Base-by-base conservation (phyloP, 1,140 invertebrate species). In the Chironomus tepperi region DNA sequence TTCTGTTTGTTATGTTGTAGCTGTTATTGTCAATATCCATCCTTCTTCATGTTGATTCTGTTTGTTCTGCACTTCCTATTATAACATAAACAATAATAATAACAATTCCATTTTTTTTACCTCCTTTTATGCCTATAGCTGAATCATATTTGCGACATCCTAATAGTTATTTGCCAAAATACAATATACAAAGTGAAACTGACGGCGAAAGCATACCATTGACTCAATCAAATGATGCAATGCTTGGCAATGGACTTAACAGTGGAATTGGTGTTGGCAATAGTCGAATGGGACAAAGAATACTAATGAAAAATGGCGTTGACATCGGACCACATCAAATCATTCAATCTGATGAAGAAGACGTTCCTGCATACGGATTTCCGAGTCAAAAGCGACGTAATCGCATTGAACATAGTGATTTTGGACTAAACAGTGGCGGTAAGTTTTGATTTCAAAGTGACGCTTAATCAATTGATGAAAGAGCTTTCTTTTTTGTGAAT, bases 121-220 rank as follows among this genome's bases (percentile, higher is more conserved):
- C 24, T 34, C 5, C 2, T 34, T 34, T 34, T 34, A 5, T 34
- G 24, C 24, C 24, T 76, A 74, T 79, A 87, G 86, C 89, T 75
- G 88, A 88, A 77, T 89, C 89, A 80, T 93, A 93, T 81, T 84
- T 92, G 77, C 86, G 91, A 76, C 91, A 95, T 85, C 92, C 91
- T 70, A 92, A 95, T 83, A 89, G 91, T 74, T 96, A 95, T 83
- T 85, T 95, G 78, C 93, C 93, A 57, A 85, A 87, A 75, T 90
- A 90, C 79, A 90, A 88, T 79, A 88, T 89, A 75, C 88, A 88
- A 78, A 88, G 88, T 78, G 88, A 87, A 80, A 87, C 85, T 75
- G 90, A 90, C 77, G 87, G 84, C 76, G 87, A 88, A 76, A 81
- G 80, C 77, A 84, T 84, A 76, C 86, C 84, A 72, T 77, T 85